Evolutionary conservation across 2,888 invertebrate genomes (phyloP), one percentile per base, ranked within the genome.

Genomic region (Caenorhabditis sp.): DNA sequence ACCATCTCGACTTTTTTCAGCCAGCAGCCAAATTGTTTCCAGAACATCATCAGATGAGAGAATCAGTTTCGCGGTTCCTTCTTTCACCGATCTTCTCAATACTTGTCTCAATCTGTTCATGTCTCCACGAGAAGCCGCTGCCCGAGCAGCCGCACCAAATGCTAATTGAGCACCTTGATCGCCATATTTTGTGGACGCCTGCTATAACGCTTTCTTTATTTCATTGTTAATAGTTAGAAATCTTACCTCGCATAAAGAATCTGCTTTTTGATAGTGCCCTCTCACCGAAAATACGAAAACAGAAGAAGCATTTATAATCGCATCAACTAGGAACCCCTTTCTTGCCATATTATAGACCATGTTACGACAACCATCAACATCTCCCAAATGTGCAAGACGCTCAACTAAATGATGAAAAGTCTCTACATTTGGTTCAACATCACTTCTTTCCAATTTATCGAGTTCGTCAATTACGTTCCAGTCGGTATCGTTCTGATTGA

Each of bases 21-120:
- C 76, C 65, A 83, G 66, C 19, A 72, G 63, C 79, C 79, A 83
- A 36, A 83, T 77, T 12, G 77, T 71, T 24, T 81, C 80, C 21
- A 83, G 71, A 37, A 78, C 27, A 51, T 67, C 73, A 14, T 76
- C 65, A 57, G 50, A 58, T 3, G 73, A 70, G 2, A 83, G n/a
- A 1, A 36, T 31, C 23, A 70, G 43, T 53, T 75, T 72, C 37
- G 59, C 62, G 4, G 71, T 67, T 6, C 66, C 23, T 14, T 5
- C 58, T 17, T 75, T 58, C 1, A 77, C 60, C 14, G 75, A 66
- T 31, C 67, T 69, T 1, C 75, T 64, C 1, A 77, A 70, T 26
- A 79, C 50, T 62, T 76, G 69, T 54, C 82, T 27, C 10, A 83
- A 51, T 24, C 78, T 66, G 17, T 72, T 72, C 24, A 62, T 69